Base-by-base conservation (phyloP, 2,888 invertebrate genomes). In the Scrobipalpa atriplicella region DNA sequence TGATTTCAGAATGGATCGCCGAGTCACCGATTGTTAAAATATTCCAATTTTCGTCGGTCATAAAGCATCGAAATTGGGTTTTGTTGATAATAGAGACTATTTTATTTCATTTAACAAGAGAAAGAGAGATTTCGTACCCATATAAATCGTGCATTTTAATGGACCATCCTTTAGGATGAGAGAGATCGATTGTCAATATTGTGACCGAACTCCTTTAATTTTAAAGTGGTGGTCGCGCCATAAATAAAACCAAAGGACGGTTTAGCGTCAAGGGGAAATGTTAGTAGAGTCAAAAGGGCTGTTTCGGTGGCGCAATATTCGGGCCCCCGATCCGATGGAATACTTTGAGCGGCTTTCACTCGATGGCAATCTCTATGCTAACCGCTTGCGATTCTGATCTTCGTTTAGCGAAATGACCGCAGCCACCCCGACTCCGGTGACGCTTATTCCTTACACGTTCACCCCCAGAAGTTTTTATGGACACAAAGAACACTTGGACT, bases 341-440 rank as follows among this genome's bases (percentile, higher is more conserved):
- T 90, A 88, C 90, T 88, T 84, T 80, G 85, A 85, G 83, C 83
- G 87, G 89, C 87, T 87, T 88, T 87, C 90, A 89, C 89, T 91
- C 90, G 91, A 91, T 92, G 86, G 88, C 92, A 91, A 92, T 92
- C 91, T 92, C 92, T 92, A 92, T 92, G 92, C 92, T 92, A 92
- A 92, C 90, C 90, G 92, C 90, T 87, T 88, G 88, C 90, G 92
- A 92, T 92, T 92, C 90, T 89, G 92, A 92, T 92, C 92, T 92
- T 92, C 92, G 92, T 92, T 92, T 92, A 92, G 90, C 92, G 89
- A 80, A 92, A 92, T 92, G 92, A 92, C 92, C 92, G 90, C 92
- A 90, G 90, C 83, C 90, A 87, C 91, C 89, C 86, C 86, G 78
- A 81, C 81, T 82, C 82, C 85, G 79, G 87, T 86, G 88, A 89